These are phyloP conservation scores for Macrochelys suwanniensis DNA, from an alignment of 2,797 vertebrate species.

Conservation along the genomic window DNA sequence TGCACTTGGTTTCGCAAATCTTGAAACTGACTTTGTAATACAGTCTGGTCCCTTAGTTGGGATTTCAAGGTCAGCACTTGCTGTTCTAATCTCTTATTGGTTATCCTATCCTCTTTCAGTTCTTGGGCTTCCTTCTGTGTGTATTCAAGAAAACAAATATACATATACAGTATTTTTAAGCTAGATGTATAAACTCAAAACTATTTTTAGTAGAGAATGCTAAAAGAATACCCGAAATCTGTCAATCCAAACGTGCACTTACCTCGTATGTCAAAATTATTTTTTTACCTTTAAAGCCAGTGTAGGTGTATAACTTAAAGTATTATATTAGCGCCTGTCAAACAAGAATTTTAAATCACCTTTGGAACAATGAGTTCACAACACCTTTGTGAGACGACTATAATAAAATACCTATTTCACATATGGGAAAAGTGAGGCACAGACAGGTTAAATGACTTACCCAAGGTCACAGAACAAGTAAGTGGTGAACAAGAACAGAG, in stretches of 20 bases:
- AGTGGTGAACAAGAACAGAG: neutral
- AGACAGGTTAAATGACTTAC: neutral
- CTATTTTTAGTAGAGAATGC: neutral
- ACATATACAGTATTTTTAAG: neutral
- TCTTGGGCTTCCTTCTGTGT: slow-evolving; percentile 36
- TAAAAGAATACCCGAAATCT: neutral
- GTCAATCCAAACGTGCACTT: neutral
- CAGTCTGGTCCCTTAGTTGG: slow-evolving; percentile 78
- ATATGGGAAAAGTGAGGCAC: neutral
- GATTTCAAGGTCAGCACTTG: slow-evolving; percentile 77
- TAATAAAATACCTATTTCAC: neutral
- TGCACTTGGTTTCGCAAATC: slow-evolving; percentile 38
- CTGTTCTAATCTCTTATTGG: slow-evolving; percentile 69
- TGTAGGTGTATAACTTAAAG: neutral
- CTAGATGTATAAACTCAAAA: neutral
- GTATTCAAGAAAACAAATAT: slow-evolving; percentile 17
- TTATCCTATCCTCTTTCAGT: slow-evolving; percentile 63
- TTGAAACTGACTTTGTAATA: slow-evolving; percentile 10
- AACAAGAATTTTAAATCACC: neutral
- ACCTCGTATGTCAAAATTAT: neutral
- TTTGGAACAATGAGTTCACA: neutral
- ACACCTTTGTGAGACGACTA: neutral
- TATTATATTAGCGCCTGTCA: neutral
- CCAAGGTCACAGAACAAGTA: neutral
- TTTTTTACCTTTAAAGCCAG: neutral